Evolutionary conservation across 2,797 vertebrate species (phyloP).

Genomic region (Cephalopachus bancanus): DNA sequence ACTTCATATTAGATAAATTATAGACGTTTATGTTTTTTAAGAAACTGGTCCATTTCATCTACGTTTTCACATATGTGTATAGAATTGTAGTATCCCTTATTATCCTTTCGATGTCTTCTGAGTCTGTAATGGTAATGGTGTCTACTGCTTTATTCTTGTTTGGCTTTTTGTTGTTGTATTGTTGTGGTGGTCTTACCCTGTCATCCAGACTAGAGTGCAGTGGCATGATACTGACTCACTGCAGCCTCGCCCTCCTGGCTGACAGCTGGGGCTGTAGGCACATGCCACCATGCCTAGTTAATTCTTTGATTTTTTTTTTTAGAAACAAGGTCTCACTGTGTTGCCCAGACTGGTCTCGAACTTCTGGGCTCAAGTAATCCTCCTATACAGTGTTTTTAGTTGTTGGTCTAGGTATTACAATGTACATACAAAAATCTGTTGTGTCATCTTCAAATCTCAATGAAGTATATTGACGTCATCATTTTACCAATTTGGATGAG

Average conservation of each 20-base stretch:
- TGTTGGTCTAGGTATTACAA: neutral
- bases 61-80: neutral
- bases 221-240: neutral
- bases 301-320: neutral
- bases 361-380: neutral
- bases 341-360: neutral
- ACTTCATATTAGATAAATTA: neutral
- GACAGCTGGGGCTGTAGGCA: neutral
- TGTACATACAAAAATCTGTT: neutral
- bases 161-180: neutral
- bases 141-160: neutral
- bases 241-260: neutral
- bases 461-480: neutral
- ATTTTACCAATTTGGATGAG: neutral
- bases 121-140: neutral
- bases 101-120: neutral
- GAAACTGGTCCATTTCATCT: neutral
- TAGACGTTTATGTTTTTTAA: neutral
- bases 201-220: neutral
- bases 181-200: neutral
- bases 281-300: neutral
- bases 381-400: neutral
- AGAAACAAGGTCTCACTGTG: neutral
- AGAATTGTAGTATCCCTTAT: neutral
- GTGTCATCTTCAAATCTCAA: neutral